Base-by-base conservation (phyloP, 1,140 invertebrate genomes). In the Hermetia illucens region DNA sequence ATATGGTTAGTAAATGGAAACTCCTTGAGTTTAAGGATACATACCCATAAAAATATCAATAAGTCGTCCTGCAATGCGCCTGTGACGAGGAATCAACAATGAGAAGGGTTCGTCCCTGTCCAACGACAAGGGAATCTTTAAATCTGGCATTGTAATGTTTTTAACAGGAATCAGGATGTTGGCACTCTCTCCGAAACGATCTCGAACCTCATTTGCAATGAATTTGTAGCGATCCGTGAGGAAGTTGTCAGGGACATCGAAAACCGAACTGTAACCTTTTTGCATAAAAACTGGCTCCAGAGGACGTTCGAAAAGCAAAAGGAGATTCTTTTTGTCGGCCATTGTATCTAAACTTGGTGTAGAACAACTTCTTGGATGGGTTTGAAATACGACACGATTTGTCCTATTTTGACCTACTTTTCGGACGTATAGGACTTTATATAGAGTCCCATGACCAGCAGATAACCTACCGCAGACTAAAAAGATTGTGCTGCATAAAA, bases 231-330 rank as follows among this genome's bases (percentile, higher is more conserved):
- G 69, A 9, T 82, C 76, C n/a, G 70, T 66, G 70, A 70, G 58
- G 44, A 62, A 71, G 36, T 62, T 58, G 5, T 68, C 46, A 2
- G 78, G 79, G 10, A 81, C 58, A 43, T 77, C 65, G 46, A 82
- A 79, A 8, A 70, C 68, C 6, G 67, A 55, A 20, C 71, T 55
- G 19, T 33, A 41, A 27, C 76, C 77, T 57, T 80, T 81, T 22
- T 74, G 69, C 46, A 79, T 70, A 52, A 80, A 81, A 29, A 79
- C 67, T 1, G 81, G 81, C 55, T 86, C 82, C 15, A 68, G 64
- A 4, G 82, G 81, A 8, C 81, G 72, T 54, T 85, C 79, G 58
- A 82, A 83, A 22, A 85, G 67, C 40, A 75, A 64, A 30, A 68
- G 43, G 3, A 68, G 44, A 43, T 68, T 64, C 34, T 62, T 54